Conservation (phyloP, 1,140 invertebrate genomes). For the Drosophila lacertosa region DNA sequence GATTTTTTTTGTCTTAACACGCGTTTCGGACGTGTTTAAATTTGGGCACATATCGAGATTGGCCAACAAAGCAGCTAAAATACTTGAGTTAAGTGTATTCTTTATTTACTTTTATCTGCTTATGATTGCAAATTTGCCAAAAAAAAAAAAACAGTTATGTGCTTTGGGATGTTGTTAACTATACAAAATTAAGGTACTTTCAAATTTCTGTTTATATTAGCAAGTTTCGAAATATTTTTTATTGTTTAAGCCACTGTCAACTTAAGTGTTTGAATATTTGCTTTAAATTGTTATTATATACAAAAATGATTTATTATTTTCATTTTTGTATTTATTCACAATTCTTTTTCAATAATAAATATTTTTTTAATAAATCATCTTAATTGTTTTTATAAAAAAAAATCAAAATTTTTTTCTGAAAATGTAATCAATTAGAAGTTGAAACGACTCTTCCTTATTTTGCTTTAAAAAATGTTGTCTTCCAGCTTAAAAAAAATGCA, state of each 20-base stretch:
- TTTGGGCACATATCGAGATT: conserved; percentile 30
- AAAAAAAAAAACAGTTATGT: too few relatives aligned
- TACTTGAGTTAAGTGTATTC: background rate
- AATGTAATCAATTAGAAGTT: too few relatives aligned
- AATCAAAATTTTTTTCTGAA: too few relatives aligned
- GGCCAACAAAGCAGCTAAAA: conserved; percentile 52
- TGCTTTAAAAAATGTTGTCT: background rate
- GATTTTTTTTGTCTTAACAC: conserved; percentile 42
- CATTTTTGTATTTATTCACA: background rate
- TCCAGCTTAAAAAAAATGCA: conserved; percentile 1
- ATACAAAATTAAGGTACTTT: too few relatives aligned
- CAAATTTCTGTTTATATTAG: too few relatives aligned
- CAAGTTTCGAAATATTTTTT: too few relatives aligned
- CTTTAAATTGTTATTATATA: too few relatives aligned
- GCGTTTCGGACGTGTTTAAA: conserved; percentile 66
- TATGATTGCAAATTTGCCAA: background rate
- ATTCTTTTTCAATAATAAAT: background rate
- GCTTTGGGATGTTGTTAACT: too few relatives aligned
- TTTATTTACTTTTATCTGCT: background rate
- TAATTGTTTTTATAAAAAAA: background rate
- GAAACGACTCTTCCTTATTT: background rate
- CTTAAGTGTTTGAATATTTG: too few relatives aligned
- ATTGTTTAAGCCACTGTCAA: too few relatives aligned
- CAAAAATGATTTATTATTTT: too few relatives aligned
- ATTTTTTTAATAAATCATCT: too few relatives aligned